phyloP scores from a whole-genome alignment of 2,888 invertebrate species.

The Stenoptilia bipunctidactyla region DNA sequence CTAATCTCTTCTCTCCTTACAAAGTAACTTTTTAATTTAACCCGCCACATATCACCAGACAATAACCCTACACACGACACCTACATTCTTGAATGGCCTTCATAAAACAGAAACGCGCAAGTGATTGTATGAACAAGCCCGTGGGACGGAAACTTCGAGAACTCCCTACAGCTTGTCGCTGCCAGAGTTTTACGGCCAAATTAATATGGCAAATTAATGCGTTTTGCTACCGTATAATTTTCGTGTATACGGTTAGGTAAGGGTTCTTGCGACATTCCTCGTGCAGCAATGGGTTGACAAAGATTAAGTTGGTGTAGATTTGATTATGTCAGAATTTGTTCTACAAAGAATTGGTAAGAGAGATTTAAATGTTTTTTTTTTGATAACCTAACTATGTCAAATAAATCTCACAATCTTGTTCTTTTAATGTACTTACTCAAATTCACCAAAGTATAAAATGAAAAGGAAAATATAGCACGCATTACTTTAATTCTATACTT shows the following conservation, averaged over 20 bases:
- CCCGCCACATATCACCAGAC: constrained; percentile 5
- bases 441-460: too few relatives aligned
- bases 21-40: neutral
- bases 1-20: too few relatives aligned
- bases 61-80: constrained; percentile 11
- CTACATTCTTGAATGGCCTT: constrained; percentile 13
- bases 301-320: neutral
- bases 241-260: constrained; percentile 39
- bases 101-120: constrained; percentile 6
- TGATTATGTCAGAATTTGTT: too few relatives aligned
- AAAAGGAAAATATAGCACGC: too few relatives aligned
- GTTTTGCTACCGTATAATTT: constrained; percentile 66
- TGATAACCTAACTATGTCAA: too few relatives aligned
- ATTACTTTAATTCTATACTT: too few relatives aligned
- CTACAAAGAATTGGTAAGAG: too few relatives aligned
- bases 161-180: constrained; percentile 63
- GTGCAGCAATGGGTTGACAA: constrained; percentile 7
- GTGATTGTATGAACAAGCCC: constrained; percentile 61
- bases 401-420: too few relatives aligned
- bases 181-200: constrained; percentile 71
- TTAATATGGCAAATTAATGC: constrained; percentile 74
- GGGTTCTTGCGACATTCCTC: constrained; percentile 47
- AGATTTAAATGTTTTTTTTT: too few relatives aligned
- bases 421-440: too few relatives aligned
- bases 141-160: constrained; percentile 60